Conservation (phyloP, 37 sponge, comb jelly and placozoan genomes). For the Diacarnus erythraeanus region DNA sequence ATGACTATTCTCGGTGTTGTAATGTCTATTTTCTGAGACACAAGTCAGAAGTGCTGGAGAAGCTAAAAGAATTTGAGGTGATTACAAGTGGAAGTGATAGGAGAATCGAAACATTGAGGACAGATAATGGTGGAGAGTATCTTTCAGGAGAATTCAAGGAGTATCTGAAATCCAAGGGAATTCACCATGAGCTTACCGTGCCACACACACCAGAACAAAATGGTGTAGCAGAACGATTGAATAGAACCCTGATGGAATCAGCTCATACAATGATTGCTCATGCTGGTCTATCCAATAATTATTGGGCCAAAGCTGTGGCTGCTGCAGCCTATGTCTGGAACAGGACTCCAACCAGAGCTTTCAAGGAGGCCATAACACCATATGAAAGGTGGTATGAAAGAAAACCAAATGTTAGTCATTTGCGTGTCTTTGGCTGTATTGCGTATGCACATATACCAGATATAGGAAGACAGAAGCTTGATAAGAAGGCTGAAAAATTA, state of each 20-base stretch:
- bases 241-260: slow-evolving; percentile 52
- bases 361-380: slow-evolving; percentile 21
- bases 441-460: slow-evolving; percentile 44
- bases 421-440: slow-evolving; percentile 53
- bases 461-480: slow-evolving; percentile 29
- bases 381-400: slow-evolving; percentile 48
- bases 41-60: slow-evolving; percentile 54
- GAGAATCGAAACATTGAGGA: slow-evolving; percentile 29
- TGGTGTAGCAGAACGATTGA: slow-evolving; percentile 64
- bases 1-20: slow-evolving; percentile 62
- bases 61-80: slow-evolving; percentile 72
- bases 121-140: slow-evolving; percentile 65
- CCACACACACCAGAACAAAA: slow-evolving; percentile 64
- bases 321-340: slow-evolving; percentile 47
- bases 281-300: slow-evolving; percentile 33
- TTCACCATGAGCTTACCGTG: slow-evolving; percentile 53
- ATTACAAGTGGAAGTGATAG: slow-evolving; percentile 32
- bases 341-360: slow-evolving; percentile 37
- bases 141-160: slow-evolving; percentile 42
- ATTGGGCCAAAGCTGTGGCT: slow-evolving; percentile 56
- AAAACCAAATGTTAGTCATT: slow-evolving; percentile 39
- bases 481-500: slow-evolving; percentile 45
- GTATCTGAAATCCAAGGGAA: slow-evolving; percentile 47
- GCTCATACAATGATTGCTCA: slow-evolving; percentile 54
- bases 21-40: slow-evolving; percentile 47